Percentiles rank a stretch among this genome's conserved stretches.
Evolutionary conservation across 1,140 invertebrate genomes (phyloP).

Genomic region (Dreissena rostriformis): DNA sequence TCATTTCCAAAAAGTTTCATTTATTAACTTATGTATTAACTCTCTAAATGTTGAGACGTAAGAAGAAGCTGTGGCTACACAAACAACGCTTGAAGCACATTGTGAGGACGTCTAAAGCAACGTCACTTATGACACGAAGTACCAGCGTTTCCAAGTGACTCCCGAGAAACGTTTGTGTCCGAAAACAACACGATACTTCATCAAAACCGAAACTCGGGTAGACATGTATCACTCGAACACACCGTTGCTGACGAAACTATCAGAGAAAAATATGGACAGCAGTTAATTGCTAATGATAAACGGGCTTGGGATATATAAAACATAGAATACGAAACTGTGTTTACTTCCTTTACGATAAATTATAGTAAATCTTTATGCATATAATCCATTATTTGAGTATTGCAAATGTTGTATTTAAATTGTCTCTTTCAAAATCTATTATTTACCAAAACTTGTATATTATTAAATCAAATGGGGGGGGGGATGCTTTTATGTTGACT

Average conservation of each 20-base stretch:
- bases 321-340: background rate
- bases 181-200: constrained; percentile 16
- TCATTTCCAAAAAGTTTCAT: no score
- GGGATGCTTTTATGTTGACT: no score
- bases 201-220: constrained; percentile 40
- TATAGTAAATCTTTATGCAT: no score
- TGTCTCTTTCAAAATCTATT: no score
- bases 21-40: no score
- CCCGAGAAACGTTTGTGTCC: background rate
- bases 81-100: constrained; percentile 28
- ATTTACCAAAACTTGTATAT: no score
- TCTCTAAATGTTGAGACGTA: no score
- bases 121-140: constrained; percentile 22
- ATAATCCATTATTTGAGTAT: no score
- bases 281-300: background rate
- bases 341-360: no score
- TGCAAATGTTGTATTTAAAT: no score
- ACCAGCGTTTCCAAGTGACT: no score
- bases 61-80: background rate
- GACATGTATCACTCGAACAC: background rate
- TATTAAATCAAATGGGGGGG: no score
- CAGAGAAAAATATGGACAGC: background rate
- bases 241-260: background rate
- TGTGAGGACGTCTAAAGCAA: background rate
- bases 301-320: background rate